Conservation (phyloP, 92 coral and sea anemone genomes). For the Porites lobata region DNA sequence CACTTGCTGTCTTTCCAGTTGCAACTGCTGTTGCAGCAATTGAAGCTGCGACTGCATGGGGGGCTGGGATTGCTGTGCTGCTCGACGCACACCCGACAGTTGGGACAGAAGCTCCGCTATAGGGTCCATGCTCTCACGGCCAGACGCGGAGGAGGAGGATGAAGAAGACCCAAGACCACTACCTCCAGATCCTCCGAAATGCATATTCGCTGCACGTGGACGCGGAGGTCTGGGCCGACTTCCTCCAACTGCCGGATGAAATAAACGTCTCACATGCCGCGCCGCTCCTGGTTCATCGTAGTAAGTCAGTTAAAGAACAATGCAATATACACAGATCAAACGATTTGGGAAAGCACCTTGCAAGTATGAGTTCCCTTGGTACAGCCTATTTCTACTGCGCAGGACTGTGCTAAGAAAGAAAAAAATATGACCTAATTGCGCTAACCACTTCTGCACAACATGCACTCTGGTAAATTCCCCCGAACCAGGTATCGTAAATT, state of each 20-base stretch:
- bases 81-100: slow-evolving; percentile 97
- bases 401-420: too few species aligned
- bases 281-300: slow-evolving; percentile 86
- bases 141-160: slow-evolving; percentile 78
- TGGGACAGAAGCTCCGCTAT: slow-evolving; percentile 97
- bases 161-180: slow-evolving; percentile 70
- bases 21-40: slow-evolving; percentile 94
- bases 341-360: too few species aligned
- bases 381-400: too few species aligned
- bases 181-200: slow-evolving; percentile 89
- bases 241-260: slow-evolving; percentile 94
- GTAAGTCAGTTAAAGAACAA: slow-evolving; percentile 70
- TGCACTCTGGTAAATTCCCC: too few species aligned
- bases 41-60: slow-evolving; percentile 99
- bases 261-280: slow-evolving; percentile 94
- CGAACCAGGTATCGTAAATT: too few species aligned
- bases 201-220: slow-evolving; percentile 88
- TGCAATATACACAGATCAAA: neutral
- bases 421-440: too few species aligned
- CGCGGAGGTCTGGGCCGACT: slow-evolving; percentile 96
- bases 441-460: too few species aligned
- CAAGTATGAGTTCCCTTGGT: too few species aligned
- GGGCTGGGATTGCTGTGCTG: slow-evolving; percentile 97
- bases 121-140: slow-evolving; percentile 98
- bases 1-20: slow-evolving; percentile 96